phyloP scores from a whole-genome alignment of 2,888 invertebrate genomes.

The Brenthis ino region DNA sequence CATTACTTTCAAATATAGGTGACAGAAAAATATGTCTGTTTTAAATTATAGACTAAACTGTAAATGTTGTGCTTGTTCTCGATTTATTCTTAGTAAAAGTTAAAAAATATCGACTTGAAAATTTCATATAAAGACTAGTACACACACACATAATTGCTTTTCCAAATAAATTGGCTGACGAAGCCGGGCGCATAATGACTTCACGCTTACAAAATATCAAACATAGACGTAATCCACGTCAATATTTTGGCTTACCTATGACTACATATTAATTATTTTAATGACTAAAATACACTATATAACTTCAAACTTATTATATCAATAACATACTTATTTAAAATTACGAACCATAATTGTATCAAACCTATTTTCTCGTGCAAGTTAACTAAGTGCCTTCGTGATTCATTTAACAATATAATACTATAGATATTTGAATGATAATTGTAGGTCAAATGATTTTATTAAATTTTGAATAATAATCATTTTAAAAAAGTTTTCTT shows the following conservation, averaged over 20 bases:
- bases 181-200: slow-evolving; percentile 40
- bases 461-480: too few relatives aligned
- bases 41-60: slow-evolving; percentile 36
- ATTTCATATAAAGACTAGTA: too few relatives aligned
- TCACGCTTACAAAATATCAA: slow-evolving; percentile 47
- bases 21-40: slow-evolving; percentile 43
- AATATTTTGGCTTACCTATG: slow-evolving; percentile 45
- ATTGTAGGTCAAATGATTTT: background rate
- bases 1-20: slow-evolving; percentile 46
- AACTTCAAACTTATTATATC: slow-evolving; percentile 63
- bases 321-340: slow-evolving; percentile 68
- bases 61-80: slow-evolving; percentile 30
- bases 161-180: too few relatives aligned
- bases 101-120: too few relatives aligned
- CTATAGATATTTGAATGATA: background rate
- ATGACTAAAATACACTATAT: slow-evolving; percentile 51
- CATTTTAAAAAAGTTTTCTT: too few relatives aligned
- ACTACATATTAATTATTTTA: slow-evolving; percentile 47
- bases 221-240: slow-evolving; percentile 41
- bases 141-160: too few relatives aligned
- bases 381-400: slow-evolving; percentile 25
- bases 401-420: slow-evolving; percentile 1
- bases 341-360: slow-evolving; percentile 55
- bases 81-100: slow-evolving; percentile 23
- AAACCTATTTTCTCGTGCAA: slow-evolving; percentile 60